Evolutionary conservation across 2,797 vertebrate species (phyloP).

Genomic region (Leptatherina wallacei): DNA sequence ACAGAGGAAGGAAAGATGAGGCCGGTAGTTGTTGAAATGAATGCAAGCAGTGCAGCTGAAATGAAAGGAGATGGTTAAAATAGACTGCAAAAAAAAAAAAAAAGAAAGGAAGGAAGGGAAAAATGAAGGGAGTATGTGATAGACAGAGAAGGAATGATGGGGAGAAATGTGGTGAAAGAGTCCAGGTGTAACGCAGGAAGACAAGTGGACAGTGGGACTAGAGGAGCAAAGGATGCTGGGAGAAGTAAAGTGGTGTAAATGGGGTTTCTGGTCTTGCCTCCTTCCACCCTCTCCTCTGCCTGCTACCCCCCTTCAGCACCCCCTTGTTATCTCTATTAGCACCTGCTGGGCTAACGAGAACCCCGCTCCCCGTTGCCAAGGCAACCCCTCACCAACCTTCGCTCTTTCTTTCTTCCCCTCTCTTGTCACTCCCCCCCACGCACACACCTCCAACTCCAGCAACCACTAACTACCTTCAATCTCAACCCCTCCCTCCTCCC

Average conservation of each 20-base stretch:
- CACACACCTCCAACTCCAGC: slow-evolving; percentile 60
- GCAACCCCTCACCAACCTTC: slow-evolving; percentile 78
- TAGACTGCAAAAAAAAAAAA: slow-evolving; percentile 15
- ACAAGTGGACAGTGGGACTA: slow-evolving; percentile 12
- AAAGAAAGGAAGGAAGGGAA: slow-evolving; percentile 21
- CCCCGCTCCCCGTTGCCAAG: slow-evolving; percentile 78
- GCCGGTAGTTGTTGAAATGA: slow-evolving; percentile 73
- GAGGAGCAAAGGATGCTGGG: slow-evolving; percentile 66
- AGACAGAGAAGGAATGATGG: slow-evolving; percentile 11
- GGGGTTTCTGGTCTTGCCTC: slow-evolving; percentile 55
- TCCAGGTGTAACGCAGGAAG: slow-evolving; percentile 19
- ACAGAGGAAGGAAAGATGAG: neutral
- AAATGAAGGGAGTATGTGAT: slow-evolving; percentile 20
- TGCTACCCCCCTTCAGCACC: slow-evolving; percentile 38
- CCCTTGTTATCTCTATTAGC: slow-evolving; percentile 86
- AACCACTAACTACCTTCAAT: slow-evolving; percentile 73
- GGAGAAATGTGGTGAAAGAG: neutral
- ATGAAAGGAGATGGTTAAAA: slow-evolving; percentile 64
- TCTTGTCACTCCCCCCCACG: slow-evolving; percentile 9
- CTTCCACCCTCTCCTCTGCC: neutral
- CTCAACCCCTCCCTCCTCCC: slow-evolving; percentile 43
- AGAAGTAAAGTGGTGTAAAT: slow-evolving; percentile 67
- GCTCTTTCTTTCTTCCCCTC: slow-evolving; percentile 53
- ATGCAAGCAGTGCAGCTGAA: slow-evolving; percentile 68
- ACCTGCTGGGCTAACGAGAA: slow-evolving; percentile 86